Evolutionary conservation across 2,113 vertebrate genomes (phyloP).

Genomic region (Calyptomena viridis): DNA sequence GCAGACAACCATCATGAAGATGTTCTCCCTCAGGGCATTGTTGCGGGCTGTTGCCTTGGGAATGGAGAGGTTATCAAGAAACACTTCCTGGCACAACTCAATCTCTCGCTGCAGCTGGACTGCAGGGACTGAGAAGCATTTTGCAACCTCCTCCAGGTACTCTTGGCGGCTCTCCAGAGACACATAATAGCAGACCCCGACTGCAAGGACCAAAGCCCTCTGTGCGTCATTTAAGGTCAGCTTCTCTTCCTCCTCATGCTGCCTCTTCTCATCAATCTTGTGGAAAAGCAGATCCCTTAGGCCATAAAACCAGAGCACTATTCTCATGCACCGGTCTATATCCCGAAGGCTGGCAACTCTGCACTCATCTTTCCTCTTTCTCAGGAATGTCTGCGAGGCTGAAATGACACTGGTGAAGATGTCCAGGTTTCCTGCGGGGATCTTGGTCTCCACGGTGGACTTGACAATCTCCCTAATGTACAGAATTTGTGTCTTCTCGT

Average conservation of each 20-base stretch:
- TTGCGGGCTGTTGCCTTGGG: constrained; percentile 74
- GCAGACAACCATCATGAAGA: constrained; percentile 81
- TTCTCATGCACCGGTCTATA: constrained; percentile 77
- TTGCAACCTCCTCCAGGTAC: constrained; percentile 63
- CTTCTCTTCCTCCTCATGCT: background rate
- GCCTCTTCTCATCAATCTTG: background rate
- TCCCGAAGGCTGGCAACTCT: constrained; percentile 81
- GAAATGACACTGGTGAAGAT: constrained; percentile 71
- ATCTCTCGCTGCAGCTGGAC: constrained; percentile 61
- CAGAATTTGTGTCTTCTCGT: constrained; percentile 69
- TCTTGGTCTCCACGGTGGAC: constrained; percentile 34
- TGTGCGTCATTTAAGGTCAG: background rate
- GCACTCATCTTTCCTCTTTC: constrained; percentile 72
- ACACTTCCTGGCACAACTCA: constrained; percentile 69
- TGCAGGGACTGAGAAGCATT: constrained; percentile 52
- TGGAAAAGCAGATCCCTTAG: constrained; percentile 36
- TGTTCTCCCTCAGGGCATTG: constrained; percentile 78
- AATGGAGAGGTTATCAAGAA: constrained; percentile 69
- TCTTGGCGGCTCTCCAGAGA: constrained; percentile 66
- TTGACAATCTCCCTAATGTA: constrained; percentile 78
- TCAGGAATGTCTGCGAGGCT: constrained; percentile 75
- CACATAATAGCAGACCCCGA: constrained; percentile 79
- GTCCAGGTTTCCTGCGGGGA: constrained; percentile 18
- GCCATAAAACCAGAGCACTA: constrained; percentile 76
- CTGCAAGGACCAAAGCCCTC: constrained; percentile 72